Evolutionary conservation across 2,888 invertebrate genomes (phyloP).

Genomic region (Cheilosia grossa): DNA sequence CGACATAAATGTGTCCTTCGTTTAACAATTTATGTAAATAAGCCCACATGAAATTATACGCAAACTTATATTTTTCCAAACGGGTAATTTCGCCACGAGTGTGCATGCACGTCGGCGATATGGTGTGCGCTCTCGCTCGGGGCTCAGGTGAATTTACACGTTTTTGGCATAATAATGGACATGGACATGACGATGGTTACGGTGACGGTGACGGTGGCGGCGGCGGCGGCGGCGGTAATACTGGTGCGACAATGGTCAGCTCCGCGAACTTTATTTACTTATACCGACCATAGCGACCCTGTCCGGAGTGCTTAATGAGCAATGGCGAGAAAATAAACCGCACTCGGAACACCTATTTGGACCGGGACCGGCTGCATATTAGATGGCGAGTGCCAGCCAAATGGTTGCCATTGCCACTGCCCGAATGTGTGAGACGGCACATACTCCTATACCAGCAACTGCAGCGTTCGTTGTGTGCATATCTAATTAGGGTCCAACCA

Average conservation of each 20-base stretch:
- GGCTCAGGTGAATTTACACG: constrained; percentile 75
- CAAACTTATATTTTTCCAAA: constrained; percentile 71
- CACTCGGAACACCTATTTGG: constrained; percentile 75
- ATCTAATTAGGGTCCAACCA: constrained; percentile 71
- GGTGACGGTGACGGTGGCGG: constrained; percentile 4
- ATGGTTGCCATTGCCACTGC: constrained; percentile 26
- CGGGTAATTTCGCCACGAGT: constrained; percentile 55
- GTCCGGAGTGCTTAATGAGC: constrained; percentile 75
- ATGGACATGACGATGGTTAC: constrained; percentile 64
- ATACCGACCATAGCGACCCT: constrained; percentile 59
- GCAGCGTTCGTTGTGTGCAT: constrained; percentile 66
- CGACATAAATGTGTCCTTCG: constrained; percentile 61
- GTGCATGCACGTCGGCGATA: constrained; percentile 3
- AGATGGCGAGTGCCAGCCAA: constrained; percentile 41
- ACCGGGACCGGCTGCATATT: constrained; percentile 66
- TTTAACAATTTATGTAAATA: constrained; percentile 71
- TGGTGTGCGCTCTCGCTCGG: not conserved
- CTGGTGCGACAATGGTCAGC: constrained; percentile 68
- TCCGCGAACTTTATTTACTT: constrained; percentile 70
- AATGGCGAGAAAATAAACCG: constrained; percentile 76
- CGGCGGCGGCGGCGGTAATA: constrained; percentile 42
- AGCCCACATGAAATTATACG: constrained; percentile 69
- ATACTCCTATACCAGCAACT: not conserved
- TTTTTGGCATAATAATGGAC: constrained; percentile 75
- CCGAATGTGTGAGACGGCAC: constrained; percentile 13